Evolutionary conservation across 2,797 vertebrate species (phyloP), one percentile per base, ranked within the genome.

Genomic region (Xyrichtys novacula): DNA sequence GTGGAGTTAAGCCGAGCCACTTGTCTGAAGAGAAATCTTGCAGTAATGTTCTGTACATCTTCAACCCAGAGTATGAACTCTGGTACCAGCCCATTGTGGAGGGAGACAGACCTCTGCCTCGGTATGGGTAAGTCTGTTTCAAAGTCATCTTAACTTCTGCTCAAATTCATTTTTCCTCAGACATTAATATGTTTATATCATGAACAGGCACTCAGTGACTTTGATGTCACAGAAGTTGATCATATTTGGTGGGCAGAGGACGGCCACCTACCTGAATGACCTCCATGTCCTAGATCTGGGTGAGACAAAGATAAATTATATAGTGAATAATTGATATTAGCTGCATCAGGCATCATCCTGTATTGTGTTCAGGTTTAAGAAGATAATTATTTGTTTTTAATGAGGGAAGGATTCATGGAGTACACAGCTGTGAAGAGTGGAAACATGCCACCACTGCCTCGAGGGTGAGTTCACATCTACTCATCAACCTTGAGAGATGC

Each of bases 11-110:
- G 34, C 90, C 91, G 6, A 88, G 88, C 56, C 80, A 68, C 25
- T 65, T 82, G 5, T 82, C 90, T 0, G 88, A 84, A 42, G 88
- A 81, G 22, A 93, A 90, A 60, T 65, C 73, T 31, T 96, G 95
- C 90, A 96, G 95, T 71, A 96, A 96, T n/a, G 49, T 89, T 6
- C 91, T 98, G 26, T 96, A 95, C 82, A 92, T 97, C 86, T 98
- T 96, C 67, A 98, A 95, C 87, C 95, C 96, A 7, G 96, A 97
- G 69, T 95, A 93, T 90, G 94, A 95, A 85, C 93, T 98, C 66
- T 98, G 96, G 96, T 98, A 98, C 84, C 93, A 96, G 80, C 96
- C 96, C 29, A 96, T 97, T 47, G 94, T 95, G 65, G 96, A 97
- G 73, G 96, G 96, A 10, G 91, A 94, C 54, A 93, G 86, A 72